Percentiles rank a stretch among this genome's conserved stretches.
phyloP scores from a whole-genome alignment of 1,140 invertebrate genomes.

The Teleopsis dalmanni region DNA sequence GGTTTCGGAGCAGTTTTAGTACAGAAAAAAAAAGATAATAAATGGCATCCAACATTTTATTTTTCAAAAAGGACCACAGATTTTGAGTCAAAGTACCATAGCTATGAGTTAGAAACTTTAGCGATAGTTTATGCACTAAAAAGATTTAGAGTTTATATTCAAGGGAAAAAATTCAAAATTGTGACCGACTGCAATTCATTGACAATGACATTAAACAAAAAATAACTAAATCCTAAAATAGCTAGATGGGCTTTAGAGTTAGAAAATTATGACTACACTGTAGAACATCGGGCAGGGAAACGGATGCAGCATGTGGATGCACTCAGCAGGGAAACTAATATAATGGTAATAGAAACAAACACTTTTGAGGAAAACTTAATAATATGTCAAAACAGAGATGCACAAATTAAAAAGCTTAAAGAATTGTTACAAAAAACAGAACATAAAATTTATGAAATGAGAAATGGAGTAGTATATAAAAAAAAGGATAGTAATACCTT shows the following conservation, averaged over 20 bases:
- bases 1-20: slow-evolving; percentile 24
- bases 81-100: slow-evolving; percentile 43
- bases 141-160: slow-evolving; percentile 47
- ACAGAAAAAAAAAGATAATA: slow-evolving; percentile 17
- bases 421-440: slow-evolving; percentile 4
- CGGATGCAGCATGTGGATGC: slow-evolving; percentile 34
- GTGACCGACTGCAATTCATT: slow-evolving; percentile 42
- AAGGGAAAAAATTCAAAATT: slow-evolving; percentile 46
- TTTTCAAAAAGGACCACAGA: slow-evolving; percentile 32
- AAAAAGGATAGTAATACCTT: slow-evolving; percentile 4
- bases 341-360: slow-evolving; percentile 10
- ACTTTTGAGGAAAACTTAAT: slow-evolving; percentile 14
- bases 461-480: slow-evolving; percentile 4
- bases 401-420: background rate
- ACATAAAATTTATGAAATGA: slow-evolving; percentile 10
- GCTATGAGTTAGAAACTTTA: slow-evolving; percentile 48
- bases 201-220: slow-evolving; percentile 38
- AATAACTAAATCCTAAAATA: slow-evolving; percentile 34
- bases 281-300: slow-evolving; percentile 15
- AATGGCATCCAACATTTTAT: slow-evolving; percentile 40
- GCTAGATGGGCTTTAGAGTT: slow-evolving; percentile 32
- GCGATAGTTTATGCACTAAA: slow-evolving; percentile 47
- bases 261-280: slow-evolving; percentile 11
- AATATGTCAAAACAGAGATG: slow-evolving; percentile 7
- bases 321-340: slow-evolving; percentile 18